phyloP scores from a whole-genome alignment of 2,113 vertebrate genomes.

The Papio anubis region DNA sequence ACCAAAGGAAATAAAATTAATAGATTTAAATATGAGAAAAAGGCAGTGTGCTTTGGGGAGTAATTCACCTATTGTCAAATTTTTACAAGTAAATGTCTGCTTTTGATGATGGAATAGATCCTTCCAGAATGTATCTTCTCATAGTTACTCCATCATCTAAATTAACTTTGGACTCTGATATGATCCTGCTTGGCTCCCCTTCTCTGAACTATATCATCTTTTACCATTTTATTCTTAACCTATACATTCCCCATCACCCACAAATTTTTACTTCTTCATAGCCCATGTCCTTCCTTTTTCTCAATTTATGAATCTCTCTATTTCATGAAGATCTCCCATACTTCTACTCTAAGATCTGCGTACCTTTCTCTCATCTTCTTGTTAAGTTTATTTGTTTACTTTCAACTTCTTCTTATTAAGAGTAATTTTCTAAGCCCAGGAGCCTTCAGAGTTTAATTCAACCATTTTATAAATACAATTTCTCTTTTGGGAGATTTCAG shows the following conservation, averaged over 20 bases:
- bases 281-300: neutral
- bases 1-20: neutral
- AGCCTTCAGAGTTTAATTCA: neutral
- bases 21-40: neutral
- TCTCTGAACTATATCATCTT: neutral
- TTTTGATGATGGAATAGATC: neutral
- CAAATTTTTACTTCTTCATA: neutral
- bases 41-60: neutral
- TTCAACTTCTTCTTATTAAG: neutral
- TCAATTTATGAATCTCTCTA: neutral
- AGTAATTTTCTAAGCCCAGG: neutral
- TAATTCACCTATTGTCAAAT: neutral
- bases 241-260: too few relatives aligned
- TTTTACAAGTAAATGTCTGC: neutral
- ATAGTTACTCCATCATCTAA: neutral
- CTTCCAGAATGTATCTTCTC: neutral
- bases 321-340: neutral
- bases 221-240: neutral
- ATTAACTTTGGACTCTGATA: neutral
- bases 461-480: neutral
- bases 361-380: neutral
- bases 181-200: too few relatives aligned
- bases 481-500: neutral
- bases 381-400: neutral
- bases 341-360: neutral